Percentiles rank a stretch among this genome's conserved stretches.
phyloP scores from a whole-genome alignment of 1,140 invertebrate genomes.

The Aplysia californica region DNA sequence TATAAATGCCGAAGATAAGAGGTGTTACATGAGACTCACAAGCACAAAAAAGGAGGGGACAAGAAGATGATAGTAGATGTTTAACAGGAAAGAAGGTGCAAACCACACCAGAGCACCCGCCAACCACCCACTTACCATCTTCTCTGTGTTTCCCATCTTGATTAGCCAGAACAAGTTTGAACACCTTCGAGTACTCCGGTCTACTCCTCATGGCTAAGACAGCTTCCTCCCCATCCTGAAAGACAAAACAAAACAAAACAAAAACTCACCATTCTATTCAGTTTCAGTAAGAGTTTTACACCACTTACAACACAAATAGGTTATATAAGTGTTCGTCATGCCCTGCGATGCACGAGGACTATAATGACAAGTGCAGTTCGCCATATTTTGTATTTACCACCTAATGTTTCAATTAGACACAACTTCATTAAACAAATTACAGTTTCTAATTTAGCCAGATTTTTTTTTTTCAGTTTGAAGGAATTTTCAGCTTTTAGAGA shows the following conservation, averaged over 20 bases:
- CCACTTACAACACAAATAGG: too few species aligned
- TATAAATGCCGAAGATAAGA: neutral
- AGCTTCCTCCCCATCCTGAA: neutral
- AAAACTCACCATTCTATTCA: neutral
- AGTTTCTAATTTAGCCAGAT: neutral
- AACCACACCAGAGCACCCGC: too few species aligned
- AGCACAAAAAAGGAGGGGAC: neutral
- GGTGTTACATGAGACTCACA: too few species aligned
- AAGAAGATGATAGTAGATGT: neutral
- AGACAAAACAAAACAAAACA: neutral
- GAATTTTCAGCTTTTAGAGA: too few species aligned
- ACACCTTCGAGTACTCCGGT: conserved; percentile 12
- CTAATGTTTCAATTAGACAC: neutral
- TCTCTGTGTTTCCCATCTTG: neutral
- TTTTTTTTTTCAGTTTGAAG: too few species aligned
- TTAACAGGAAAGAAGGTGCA: neutral
- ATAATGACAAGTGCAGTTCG: neutral
- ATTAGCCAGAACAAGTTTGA: neutral
- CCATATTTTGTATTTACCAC: neutral
- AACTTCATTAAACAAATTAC: neutral
- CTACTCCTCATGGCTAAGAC: neutral
- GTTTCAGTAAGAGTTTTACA: neutral
- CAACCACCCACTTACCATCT: neutral
- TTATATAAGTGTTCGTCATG: neutral
- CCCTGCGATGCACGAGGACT: neutral